phyloP scores from a whole-genome alignment of 2,113 vertebrate species.

The Peromyscus polionotus region DNA sequence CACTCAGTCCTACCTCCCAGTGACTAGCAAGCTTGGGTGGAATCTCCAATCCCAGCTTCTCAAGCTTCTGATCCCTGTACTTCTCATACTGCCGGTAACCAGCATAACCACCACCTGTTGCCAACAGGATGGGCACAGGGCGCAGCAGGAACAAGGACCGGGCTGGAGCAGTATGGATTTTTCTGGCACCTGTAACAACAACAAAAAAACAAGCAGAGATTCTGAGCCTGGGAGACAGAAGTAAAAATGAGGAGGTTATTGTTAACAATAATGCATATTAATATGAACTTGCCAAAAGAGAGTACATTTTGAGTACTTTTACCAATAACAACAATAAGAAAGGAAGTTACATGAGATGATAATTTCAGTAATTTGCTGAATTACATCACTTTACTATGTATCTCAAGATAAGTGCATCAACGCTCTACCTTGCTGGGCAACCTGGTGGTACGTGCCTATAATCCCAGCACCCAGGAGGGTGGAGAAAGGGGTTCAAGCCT shows the following conservation, averaged over 20 bases:
- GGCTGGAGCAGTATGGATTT: conserved; percentile 85
- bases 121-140: conserved; percentile 90
- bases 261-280: not conserved
- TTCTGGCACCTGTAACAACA: conserved; percentile 86
- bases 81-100: conserved; percentile 92
- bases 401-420: not conserved
- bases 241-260: not conserved
- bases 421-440: not conserved
- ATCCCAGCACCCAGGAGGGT: not conserved
- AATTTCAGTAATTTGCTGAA: not conserved
- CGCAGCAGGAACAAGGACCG: conserved; percentile 86
- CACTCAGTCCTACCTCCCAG: conserved; percentile 89
- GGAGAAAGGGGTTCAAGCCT: not conserved
- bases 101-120: conserved; percentile 89
- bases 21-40: conserved; percentile 89
- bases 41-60: conserved; percentile 89
- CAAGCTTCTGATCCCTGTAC: conserved; percentile 87
- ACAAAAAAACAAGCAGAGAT: not conserved
- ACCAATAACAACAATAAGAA: not conserved
- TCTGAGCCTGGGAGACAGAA: conserved; percentile 22
- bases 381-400: not conserved
- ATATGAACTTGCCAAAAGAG: not conserved
- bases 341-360: not conserved
- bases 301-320: not conserved
- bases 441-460: not conserved